Evolutionary conservation across 2,888 invertebrate species (phyloP), one percentile per base, ranked within the genome.

Genomic region (Drosophila fungiperda): DNA sequence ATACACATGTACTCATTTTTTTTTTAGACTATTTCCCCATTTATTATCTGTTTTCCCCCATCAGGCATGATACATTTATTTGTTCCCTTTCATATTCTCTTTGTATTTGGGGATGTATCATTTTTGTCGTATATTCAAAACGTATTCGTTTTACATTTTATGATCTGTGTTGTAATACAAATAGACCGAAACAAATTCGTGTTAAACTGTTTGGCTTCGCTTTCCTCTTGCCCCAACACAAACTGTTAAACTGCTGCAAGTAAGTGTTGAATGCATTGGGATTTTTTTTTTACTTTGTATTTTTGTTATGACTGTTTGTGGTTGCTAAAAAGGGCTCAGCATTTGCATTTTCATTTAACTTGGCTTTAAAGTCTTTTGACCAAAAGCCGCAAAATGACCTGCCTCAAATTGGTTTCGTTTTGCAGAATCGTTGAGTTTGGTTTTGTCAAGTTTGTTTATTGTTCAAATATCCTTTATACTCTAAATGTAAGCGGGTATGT

Each of bases 281-380:
- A 59, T 29, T 29, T 29, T 26, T 58, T 58, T 54, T 54, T 53
- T 53, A 66, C 53, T 58, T 17, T 35, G 15, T 48, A 17, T 12
- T 29, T 49, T 17, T 45, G 23, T 20, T 64, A 29, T 29, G 48
- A 29, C 9, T 35, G 54, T 40, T 40, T 45, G 45, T 45, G 23
- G 45, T 8, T 45, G 45, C 15, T 40, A 48, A 55, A 68, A 68
- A 68, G 68, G 68, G 68, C 68, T 57, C 12, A 49, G 60, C 73
- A 65, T 75, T 69, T 69, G 77, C 42, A n/a, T 79, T 67, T 62
- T 53, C 79, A 70, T 58, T 63, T 64, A 75, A 70, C 69, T 63
- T 35, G 40, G 76, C 59, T 60, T 32, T 32, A 42, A 17, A 38
- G 50, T 57, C 76, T 57, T 57, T 76, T 70, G 50, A 62, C 66